Base-by-base conservation (phyloP, 2,113 vertebrate genomes). In the Paraplagusia blochii region DNA sequence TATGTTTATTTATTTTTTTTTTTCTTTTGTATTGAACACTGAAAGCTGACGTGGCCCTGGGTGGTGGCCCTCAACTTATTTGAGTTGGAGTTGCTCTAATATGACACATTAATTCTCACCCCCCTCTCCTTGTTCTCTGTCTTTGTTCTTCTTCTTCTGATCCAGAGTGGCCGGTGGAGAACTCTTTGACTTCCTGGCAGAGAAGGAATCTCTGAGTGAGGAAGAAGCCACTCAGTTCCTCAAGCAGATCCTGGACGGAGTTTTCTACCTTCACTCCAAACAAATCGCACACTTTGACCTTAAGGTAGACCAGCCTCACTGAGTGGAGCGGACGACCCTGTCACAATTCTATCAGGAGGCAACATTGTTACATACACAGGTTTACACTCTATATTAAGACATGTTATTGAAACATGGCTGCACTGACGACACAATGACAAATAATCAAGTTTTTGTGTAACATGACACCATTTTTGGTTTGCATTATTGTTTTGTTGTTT, bases 161-260 rank as follows among this genome's bases (percentile, higher is more conserved):
- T 59, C 39, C 80, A 99, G 97, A 1, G 97, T 99, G 87, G 95
- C 96, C 68, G 97, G 97, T 44, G 97, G 97, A 0, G 96, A 99
- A 68, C 93, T 99, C 34, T 99, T 99, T 11, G 95, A 99, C 90
- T 99, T 99, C 85, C 90, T 99, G 81, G 97, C 96, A 17, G 96
- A 99, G 78, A 99, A 99, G 60, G 97, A 99, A 89, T 99, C 97
- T 15, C 85, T 99, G 63, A 95, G 94, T 0, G 96, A 99, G 84
- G 97, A 99, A 69, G 96, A 99, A 76, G 97, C 97, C 63, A 98
- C 97, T 0, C 95, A 98, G 86, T 99, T 99, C 89, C 94, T 99
- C 58, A 99, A 99, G 72, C 97, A 99, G 83, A 98, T 99, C 81
- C 92, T 99, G 70, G 97, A 95, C 13, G 97, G 97, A 17, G 97